Base-by-base conservation (phyloP, 2,797 vertebrate genomes). In the Microctenopoma lineatum region DNA sequence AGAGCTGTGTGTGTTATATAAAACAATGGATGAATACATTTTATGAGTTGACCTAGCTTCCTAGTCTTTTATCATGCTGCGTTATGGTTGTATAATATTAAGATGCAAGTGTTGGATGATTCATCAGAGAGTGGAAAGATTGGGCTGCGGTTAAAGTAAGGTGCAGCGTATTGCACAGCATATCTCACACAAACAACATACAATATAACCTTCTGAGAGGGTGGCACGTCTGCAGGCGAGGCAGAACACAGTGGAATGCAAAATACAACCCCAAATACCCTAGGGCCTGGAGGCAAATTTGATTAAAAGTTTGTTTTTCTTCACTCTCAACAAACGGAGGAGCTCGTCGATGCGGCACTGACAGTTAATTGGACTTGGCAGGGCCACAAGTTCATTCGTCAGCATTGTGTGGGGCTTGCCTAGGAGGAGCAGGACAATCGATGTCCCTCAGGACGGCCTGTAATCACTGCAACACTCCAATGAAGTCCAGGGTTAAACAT, bases 281-380 rank as follows among this genome's bases (percentile, higher is more conserved):
- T 79, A 59, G 90, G 93, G 91, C 88, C 90, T 36, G 14, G 76
- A 93, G 91, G 91, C 92, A 93, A 94, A 95, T 94, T 95, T 94
- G 94, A 95, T 95, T 94, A 95, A 94, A 95, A 95, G 93, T 94
- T 94, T 94, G 92, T 94, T 95, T 95, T 94, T 93, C 93, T 94
- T 94, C 91, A 90, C 91, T 94, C 91, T 92, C 92, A 91, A 91
- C 90, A 92, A 94, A 95, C 84, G 83, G 85, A 93, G 91, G 90
- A 89, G 91, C 87, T 87, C 88, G 90, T 94, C 92, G 92, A 94
- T 95, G 95, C 93, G 93, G 94, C 94, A 94, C 95, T 94, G 93
- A 89, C 89, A 93, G 88, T 93, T 96, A 97, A 98, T 96, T 96
- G 96, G 95, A 96, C 96, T 94, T 97, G 96, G 96, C 96, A 96